These are phyloP conservation scores for Myotis daubentonii DNA, from an alignment of 2,797 vertebrate genomes.

Conservation along the genomic window DNA sequence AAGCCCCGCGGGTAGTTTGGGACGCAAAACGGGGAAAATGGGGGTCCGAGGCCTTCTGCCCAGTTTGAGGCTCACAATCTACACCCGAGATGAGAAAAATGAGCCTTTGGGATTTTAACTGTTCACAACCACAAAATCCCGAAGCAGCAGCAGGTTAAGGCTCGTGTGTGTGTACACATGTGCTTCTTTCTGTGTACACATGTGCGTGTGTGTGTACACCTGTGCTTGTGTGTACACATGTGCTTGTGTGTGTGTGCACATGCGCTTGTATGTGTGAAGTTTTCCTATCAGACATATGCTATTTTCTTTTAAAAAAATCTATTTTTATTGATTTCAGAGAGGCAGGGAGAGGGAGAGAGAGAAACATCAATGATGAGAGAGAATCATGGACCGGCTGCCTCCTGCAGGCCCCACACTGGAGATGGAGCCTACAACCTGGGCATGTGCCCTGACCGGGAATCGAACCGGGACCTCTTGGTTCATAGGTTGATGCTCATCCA, in stretches of 20 bases:
- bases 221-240: too few relatives aligned
- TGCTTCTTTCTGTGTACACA: accelerated
- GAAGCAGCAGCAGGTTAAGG: background rate
- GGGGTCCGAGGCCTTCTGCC: background rate
- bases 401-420: too few relatives aligned
- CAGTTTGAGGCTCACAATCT: background rate
- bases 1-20: background rate
- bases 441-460: too few relatives aligned
- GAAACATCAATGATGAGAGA: too few relatives aligned
- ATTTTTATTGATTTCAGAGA: too few relatives aligned
- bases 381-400: too few relatives aligned
- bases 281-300: background rate
- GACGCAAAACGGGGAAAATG: background rate
- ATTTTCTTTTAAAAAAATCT: background rate
- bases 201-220: background rate
- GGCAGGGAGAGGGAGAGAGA: too few relatives aligned
- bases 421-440: too few relatives aligned
- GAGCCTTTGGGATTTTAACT: background rate
- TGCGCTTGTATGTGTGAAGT: background rate
- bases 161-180: accelerated
- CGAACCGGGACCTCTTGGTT: too few relatives aligned
- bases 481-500: too few relatives aligned
- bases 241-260: too few relatives aligned
- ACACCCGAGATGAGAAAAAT: background rate
- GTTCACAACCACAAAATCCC: background rate